Percentiles rank a stretch among this genome's conserved stretches.
phyloP scores from a whole-genome alignment of 2,797 vertebrate genomes.

The Vespertilio murinus region DNA sequence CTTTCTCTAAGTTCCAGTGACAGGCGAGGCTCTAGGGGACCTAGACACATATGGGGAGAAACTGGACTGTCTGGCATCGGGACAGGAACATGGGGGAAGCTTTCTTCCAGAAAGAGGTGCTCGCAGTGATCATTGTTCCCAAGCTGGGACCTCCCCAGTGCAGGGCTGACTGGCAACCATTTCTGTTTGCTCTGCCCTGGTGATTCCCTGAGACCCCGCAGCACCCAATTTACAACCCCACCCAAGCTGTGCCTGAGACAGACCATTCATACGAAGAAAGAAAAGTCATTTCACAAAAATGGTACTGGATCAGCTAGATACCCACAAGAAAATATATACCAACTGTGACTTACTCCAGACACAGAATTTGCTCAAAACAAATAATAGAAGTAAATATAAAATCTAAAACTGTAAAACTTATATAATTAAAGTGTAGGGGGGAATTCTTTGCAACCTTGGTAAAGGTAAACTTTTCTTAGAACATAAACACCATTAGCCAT shows the following conservation, averaged over 20 bases:
- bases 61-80: too few species aligned
- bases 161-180: too few species aligned
- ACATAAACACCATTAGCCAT: not conserved
- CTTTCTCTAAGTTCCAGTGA: too few species aligned
- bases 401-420: not conserved
- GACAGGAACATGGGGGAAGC: too few species aligned
- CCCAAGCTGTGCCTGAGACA: too few species aligned
- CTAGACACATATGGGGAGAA: too few species aligned
- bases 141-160: too few species aligned
- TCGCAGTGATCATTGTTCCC: too few species aligned
- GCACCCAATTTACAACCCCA: too few species aligned
- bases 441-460: not conserved
- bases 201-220: too few species aligned
- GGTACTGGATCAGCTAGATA: not conserved
- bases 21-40: rapidly evolving
- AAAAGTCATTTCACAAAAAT: not conserved
- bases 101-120: too few species aligned
- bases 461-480: not conserved
- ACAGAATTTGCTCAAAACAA: not conserved
- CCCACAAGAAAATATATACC: not conserved
- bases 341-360: not conserved
- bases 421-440: not conserved
- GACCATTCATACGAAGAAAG: not conserved
- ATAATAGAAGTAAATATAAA: not conserved
- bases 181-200: too few species aligned